Conservation (phyloP, 2,113 vertebrate genomes). For the Jacana jacana region DNA sequence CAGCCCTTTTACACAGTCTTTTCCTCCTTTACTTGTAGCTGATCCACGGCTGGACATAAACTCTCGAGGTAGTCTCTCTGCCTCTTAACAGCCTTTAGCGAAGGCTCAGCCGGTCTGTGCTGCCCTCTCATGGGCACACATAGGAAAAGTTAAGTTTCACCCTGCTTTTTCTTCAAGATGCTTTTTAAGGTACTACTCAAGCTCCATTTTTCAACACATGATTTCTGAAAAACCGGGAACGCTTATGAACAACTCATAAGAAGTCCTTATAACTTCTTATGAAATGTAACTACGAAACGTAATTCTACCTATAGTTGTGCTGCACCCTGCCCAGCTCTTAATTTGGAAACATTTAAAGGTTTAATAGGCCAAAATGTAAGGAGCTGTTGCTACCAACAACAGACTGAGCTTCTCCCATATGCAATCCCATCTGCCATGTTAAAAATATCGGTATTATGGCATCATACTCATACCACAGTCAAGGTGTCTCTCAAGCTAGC, state of each 20-base stretch:
- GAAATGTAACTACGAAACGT: neutral
- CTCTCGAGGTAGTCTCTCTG: too few species aligned
- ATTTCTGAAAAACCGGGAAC: neutral
- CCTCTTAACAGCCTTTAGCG: accelerated
- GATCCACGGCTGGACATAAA: accelerated
- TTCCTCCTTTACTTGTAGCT: neutral
- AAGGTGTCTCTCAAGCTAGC: neutral
- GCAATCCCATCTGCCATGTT: neutral
- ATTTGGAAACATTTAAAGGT: neutral
- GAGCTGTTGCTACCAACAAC: neutral
- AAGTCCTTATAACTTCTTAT: too few species aligned
- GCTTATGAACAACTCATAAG: neutral
- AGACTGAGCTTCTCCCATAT: neutral
- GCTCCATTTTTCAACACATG: accelerated
- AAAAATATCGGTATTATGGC: neutral
- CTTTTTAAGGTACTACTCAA: neutral
- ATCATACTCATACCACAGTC: neutral
- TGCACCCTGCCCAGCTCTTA: neutral
- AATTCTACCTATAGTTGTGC: neutral
- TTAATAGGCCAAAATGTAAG: neutral
- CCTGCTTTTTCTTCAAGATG: neutral
- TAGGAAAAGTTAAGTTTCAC: neutral
- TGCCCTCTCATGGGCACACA: slow-evolving; percentile 46
- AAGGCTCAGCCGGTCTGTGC: slow-evolving; percentile 18
- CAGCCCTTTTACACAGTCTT: neutral